These are phyloP conservation scores for Dasypolia templi DNA, from an alignment of 2,888 invertebrate species.

Conservation along the genomic window DNA sequence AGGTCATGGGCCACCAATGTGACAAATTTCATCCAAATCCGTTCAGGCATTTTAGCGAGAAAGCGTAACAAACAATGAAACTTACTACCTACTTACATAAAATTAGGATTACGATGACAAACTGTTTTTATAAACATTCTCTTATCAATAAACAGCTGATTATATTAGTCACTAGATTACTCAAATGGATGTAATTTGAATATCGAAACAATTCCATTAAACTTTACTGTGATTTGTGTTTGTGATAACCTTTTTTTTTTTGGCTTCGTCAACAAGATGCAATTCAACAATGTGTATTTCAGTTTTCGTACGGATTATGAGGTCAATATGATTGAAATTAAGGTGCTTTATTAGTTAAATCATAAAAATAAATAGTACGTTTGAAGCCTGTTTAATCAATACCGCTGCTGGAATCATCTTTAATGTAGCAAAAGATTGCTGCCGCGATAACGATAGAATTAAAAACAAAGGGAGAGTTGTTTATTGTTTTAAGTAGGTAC, in stretches of 20 bases:
- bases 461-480: constrained; percentile 61
- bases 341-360: background rate
- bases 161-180: constrained; percentile 40
- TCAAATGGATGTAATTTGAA: constrained; percentile 18
- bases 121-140: constrained; percentile 8
- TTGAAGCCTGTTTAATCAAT: constrained; percentile 15
- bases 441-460: constrained; percentile 53
- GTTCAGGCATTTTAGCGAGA: no score
- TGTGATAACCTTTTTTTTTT: constrained; percentile 21
- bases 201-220: constrained; percentile 40
- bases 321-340: constrained; percentile 17
- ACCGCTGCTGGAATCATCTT: constrained; percentile 36
- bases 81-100: no score
- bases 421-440: constrained; percentile 26
- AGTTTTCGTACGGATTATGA: background rate
- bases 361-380: constrained; percentile 21
- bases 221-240: constrained; percentile 33
- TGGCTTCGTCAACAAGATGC: constrained; percentile 24
- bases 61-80: no score
- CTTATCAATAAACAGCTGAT: constrained; percentile 49
- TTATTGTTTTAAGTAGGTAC: constrained; percentile 46
- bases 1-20: no score
- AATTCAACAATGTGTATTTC: no score
- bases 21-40: no score
- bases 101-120: no score